phyloP scores from a whole-genome alignment of 2,113 vertebrate species.

The Platichthys stellatus region DNA sequence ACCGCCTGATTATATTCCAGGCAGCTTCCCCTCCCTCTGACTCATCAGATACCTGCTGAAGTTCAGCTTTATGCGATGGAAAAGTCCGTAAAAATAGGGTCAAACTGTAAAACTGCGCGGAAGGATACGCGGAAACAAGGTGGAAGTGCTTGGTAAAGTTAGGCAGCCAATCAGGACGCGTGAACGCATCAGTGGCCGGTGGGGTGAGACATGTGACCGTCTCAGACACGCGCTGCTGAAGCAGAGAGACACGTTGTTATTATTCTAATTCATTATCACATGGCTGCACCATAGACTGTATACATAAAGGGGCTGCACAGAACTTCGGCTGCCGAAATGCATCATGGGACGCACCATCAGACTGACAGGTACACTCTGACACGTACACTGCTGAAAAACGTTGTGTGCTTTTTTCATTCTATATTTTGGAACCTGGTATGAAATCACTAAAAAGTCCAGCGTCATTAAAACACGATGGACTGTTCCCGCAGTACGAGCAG shows the following conservation, averaged over 20 bases:
- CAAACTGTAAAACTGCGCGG: constrained; percentile 29
- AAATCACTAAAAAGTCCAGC: background rate
- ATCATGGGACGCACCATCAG: no score
- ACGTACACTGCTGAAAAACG: background rate
- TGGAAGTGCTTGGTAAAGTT: constrained; percentile 38
- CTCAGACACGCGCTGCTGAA: no score
- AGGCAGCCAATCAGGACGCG: constrained; percentile 59
- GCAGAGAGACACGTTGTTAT: background rate
- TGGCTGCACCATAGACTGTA: background rate
- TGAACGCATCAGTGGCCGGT: constrained; percentile 14
- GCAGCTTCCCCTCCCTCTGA: background rate
- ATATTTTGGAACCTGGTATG: background rate
- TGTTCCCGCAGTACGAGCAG: background rate
- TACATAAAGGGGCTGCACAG: background rate
- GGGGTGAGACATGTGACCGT: constrained; percentile 64
- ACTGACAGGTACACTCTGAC: background rate
- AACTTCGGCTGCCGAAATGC: no score
- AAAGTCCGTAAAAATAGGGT: background rate
- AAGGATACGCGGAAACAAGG: constrained; percentile 40
- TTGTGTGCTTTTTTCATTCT: background rate
- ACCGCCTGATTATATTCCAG: constrained; percentile 50
- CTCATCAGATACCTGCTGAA: background rate
- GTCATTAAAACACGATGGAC: background rate
- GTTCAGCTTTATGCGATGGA: background rate
- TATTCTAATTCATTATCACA: background rate